These are phyloP conservation scores for Eupleurogrammus muticus DNA, from an alignment of 2,797 vertebrate genomes.

Conservation along the genomic window DNA sequence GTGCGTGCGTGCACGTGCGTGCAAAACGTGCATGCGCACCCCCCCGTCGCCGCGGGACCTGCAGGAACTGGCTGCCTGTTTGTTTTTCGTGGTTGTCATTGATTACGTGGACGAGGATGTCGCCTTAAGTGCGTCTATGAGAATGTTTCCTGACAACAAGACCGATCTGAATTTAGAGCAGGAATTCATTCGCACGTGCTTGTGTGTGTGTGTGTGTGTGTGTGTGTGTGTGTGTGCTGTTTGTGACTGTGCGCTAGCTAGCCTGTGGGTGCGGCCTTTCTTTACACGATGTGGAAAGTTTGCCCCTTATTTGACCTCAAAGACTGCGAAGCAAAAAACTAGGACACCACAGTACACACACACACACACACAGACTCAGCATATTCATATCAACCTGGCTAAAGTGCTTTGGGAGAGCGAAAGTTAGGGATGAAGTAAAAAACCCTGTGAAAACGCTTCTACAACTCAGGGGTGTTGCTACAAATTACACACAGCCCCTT, in stretches of 20 bases:
- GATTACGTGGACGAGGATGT: constrained; percentile 54
- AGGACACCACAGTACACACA: constrained; percentile 48
- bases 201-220: constrained; percentile 10
- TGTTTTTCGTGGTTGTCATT: constrained; percentile 54
- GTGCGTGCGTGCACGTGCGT: not conserved
- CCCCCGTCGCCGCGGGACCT: constrained; percentile 9
- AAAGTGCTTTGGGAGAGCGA: not conserved
- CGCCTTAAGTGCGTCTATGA: constrained; percentile 59
- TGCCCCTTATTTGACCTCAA: constrained; percentile 69
- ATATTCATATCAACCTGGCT: constrained; percentile 42
- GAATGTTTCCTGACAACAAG: constrained; percentile 67
- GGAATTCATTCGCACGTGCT: constrained; percentile 18
- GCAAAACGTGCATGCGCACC: not conserved
- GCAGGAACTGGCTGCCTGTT: constrained; percentile 37
- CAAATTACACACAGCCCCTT: too few species aligned
- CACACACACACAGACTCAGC: constrained; percentile 29
- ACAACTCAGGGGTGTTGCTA: too few species aligned
- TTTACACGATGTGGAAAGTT: constrained; percentile 60
- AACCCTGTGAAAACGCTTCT: too few species aligned
- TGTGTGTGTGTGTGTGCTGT: constrained; percentile 1
- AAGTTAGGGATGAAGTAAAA: too few species aligned
- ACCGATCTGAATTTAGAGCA: constrained; percentile 45
- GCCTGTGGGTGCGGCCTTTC: constrained; percentile 45
- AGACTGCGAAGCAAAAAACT: constrained; percentile 62
- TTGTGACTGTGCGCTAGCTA: constrained; percentile 3